phyloP scores from a whole-genome alignment of 2,113 vertebrate genomes.

The Larimichthys polyactis region DNA sequence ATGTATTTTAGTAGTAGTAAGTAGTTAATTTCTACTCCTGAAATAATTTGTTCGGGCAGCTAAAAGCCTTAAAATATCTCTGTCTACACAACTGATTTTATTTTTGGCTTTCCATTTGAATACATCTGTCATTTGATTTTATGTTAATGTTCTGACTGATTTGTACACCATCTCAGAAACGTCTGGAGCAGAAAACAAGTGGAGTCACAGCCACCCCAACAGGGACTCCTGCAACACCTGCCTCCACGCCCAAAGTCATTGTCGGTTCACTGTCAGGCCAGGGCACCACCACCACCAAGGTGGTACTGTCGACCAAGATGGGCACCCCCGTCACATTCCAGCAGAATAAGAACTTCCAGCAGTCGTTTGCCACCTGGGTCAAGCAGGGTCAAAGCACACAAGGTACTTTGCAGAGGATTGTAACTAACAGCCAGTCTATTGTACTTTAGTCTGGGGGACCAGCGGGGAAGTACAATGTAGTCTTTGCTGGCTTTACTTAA shows the following conservation, averaged over 20 bases:
- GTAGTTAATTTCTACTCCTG: neutral
- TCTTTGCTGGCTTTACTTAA: neutral
- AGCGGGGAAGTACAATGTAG: neutral
- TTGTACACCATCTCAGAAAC: slow-evolving; percentile 86
- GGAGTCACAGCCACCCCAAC: slow-evolving; percentile 79
- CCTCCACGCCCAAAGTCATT: slow-evolving; percentile 88
- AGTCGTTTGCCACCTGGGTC: slow-evolving; percentile 98
- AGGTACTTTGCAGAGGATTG: slow-evolving; percentile 82
- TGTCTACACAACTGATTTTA: neutral
- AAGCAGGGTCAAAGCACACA: slow-evolving; percentile 96
- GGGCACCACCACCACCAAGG: slow-evolving; percentile 91
- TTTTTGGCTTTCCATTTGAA: neutral
- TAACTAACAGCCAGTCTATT: neutral
- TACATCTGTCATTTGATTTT: neutral
- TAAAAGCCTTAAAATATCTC: neutral
- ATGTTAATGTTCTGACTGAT: neutral
- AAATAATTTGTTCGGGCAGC: neutral
- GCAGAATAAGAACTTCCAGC: slow-evolving; percentile 99
- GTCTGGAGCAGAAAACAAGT: slow-evolving; percentile 93
- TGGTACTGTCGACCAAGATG: slow-evolving; percentile 96
- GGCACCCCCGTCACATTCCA: slow-evolving; percentile 98
- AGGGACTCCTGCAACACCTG: slow-evolving; percentile 83
- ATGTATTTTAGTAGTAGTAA: too few species aligned
- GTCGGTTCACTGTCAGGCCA: slow-evolving; percentile 83
- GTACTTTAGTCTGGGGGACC: neutral